Conservation (phyloP, 2,888 invertebrate genomes). For the Synanthedon formicaeformis region DNA sequence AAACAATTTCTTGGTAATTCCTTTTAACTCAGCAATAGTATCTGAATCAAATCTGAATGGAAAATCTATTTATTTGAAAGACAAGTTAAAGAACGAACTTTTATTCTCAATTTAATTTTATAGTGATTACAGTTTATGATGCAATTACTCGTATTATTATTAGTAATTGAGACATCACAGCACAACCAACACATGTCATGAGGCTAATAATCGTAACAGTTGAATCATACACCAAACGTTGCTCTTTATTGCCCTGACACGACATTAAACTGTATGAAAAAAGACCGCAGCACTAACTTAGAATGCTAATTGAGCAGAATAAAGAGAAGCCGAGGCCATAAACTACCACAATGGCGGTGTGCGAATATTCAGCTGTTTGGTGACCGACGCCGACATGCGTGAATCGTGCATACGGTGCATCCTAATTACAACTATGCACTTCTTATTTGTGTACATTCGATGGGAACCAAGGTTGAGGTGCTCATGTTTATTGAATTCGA, state of each 20-base stretch:
- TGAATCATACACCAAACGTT: slow-evolving; percentile 23
- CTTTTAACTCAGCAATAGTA: no score
- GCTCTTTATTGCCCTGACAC: slow-evolving; percentile 52
- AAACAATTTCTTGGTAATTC: no score
- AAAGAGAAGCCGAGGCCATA: slow-evolving; percentile 65
- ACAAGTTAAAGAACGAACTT: no score
- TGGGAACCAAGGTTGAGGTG: slow-evolving; percentile 16
- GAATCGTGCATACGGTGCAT: slow-evolving; percentile 43
- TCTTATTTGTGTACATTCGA: slow-evolving; percentile 16
- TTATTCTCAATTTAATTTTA: no score
- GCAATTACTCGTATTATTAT: no score
- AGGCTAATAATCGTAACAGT: slow-evolving; percentile 31
- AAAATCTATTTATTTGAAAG: no score
- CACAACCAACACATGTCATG: slow-evolving; percentile 13
- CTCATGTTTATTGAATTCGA: neutral
- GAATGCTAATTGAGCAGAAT: slow-evolving; percentile 61
- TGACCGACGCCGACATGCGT: slow-evolving; percentile 47
- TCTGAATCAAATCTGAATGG: no score
- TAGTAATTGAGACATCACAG: slow-evolving; percentile 26
- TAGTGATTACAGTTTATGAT: no score
- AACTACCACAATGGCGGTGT: slow-evolving; percentile 64
- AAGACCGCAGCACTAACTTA: slow-evolving; percentile 55
- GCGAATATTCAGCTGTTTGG: slow-evolving; percentile 64
- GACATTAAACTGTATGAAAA: slow-evolving; percentile 64
- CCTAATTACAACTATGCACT: slow-evolving; percentile 57